These are phyloP conservation scores for Oreotragus oreotragus DNA, from an alignment of 2,113 vertebrate genomes.

Conservation along the genomic window DNA sequence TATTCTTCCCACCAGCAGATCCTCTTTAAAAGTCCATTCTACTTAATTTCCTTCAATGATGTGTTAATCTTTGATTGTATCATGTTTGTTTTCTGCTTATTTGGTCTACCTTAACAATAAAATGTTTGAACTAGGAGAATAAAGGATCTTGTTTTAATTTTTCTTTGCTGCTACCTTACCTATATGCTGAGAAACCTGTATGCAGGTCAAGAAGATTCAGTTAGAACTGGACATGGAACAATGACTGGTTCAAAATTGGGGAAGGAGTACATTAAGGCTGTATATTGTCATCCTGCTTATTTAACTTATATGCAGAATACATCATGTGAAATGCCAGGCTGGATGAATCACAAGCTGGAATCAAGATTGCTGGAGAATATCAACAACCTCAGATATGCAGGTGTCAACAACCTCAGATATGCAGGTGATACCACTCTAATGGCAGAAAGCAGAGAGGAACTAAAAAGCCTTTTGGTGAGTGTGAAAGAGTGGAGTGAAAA, in stretches of 20 bases:
- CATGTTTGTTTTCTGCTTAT: neutral
- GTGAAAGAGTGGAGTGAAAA: neutral
- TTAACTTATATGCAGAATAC: neutral
- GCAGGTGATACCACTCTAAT: neutral
- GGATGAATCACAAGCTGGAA: neutral
- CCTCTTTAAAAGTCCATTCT: neutral
- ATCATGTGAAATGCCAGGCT: neutral
- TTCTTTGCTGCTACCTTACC: neutral
- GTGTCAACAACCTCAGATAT: neutral
- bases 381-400: neutral
- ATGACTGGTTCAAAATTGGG: neutral
- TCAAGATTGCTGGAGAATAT: neutral
- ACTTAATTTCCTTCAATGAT: neutral
- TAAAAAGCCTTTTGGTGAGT: neutral
- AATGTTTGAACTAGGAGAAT: neutral
- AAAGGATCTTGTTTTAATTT: neutral
- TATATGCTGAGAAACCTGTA: neutral
- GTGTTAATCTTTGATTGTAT: neutral
- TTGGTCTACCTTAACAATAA: neutral
- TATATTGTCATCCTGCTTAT: neutral
- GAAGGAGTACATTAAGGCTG: neutral
- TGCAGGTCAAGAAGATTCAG: neutral
- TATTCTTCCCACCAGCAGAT: neutral
- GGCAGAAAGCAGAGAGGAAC: neutral
- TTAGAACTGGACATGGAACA: neutral